A percentile compares a stretch with the other conserved stretches of the same genome.
These are phyloP conservation scores for Sus cebifrons DNA, from an alignment of 2,797 vertebrate species.

Conservation along the genomic window DNA sequence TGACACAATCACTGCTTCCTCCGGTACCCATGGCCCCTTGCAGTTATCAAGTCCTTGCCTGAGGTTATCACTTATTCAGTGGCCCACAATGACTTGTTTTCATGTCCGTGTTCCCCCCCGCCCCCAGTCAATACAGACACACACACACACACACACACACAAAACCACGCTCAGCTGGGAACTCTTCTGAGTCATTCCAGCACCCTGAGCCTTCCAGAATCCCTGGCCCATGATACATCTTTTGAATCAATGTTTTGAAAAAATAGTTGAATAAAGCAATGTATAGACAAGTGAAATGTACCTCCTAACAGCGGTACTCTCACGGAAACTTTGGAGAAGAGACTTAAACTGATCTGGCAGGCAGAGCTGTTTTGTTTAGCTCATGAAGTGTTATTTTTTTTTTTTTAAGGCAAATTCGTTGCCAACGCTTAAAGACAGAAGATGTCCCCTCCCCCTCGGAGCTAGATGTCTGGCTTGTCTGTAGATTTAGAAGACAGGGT, in stretches of 20 bases:
- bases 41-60: too few relatives aligned
- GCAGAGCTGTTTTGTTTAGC: background rate
- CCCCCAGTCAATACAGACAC: background rate
- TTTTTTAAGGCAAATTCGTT: background rate
- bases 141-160: background rate
- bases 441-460: background rate
- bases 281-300: background rate
- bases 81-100: background rate
- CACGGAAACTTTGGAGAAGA: background rate
- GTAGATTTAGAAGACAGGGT: background rate
- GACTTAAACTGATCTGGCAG: background rate
- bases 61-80: accelerated
- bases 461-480: background rate
- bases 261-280: background rate
- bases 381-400: background rate
- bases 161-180: background rate
- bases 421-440: background rate
- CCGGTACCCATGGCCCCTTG: accelerated
- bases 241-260: background rate
- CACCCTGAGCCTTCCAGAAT: background rate
- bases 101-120: background rate
- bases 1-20: background rate
- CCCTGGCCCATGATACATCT: background rate
- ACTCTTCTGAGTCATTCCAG: background rate
- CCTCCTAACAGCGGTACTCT: background rate